A percentile compares a stretch with the other conserved stretches of the same genome.
These are phyloP conservation scores for Hedya salicella DNA, from an alignment of 2,888 invertebrate genomes.

Conservation along the genomic window DNA sequence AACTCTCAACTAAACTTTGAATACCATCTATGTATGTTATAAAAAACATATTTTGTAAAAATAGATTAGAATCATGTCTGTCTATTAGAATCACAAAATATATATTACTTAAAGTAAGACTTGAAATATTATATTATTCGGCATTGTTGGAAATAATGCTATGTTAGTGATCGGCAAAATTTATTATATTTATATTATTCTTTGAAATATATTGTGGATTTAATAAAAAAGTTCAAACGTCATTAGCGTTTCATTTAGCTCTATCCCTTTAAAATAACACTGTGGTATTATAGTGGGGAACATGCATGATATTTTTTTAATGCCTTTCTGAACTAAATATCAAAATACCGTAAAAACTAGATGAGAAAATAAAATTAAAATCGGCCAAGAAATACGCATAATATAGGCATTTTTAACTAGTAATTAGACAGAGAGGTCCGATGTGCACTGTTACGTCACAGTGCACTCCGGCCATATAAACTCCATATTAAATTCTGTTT, in stretches of 20 bases:
- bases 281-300: too few relatives aligned
- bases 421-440: too few relatives aligned
- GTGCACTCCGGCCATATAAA: too few relatives aligned
- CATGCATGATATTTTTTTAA: too few relatives aligned
- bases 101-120: conserved; percentile 64
- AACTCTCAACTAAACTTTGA: conserved; percentile 42
- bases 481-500: too few relatives aligned
- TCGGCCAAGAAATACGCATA: too few relatives aligned
- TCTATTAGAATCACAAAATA: conserved; percentile 61
- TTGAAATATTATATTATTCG: conserved; percentile 58
- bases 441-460: too few relatives aligned
- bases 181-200: conserved; percentile 84
- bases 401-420: too few relatives aligned
- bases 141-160: conserved; percentile 71
- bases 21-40: conserved; percentile 46
- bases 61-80: conserved; percentile 50
- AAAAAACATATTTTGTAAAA: conserved; percentile 52
- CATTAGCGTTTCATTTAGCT: conserved; percentile 66
- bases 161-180: conserved; percentile 73
- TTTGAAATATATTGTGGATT: conserved; percentile 84
- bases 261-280: neutral
- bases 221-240: conserved; percentile 81
- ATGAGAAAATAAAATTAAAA: too few relatives aligned
- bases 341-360: too few relatives aligned
- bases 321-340: too few relatives aligned